Evolutionary conservation across 2,113 vertebrate genomes (phyloP), one percentile per base, ranked within the genome.

Genomic region (Leucopternis melanops): DNA sequence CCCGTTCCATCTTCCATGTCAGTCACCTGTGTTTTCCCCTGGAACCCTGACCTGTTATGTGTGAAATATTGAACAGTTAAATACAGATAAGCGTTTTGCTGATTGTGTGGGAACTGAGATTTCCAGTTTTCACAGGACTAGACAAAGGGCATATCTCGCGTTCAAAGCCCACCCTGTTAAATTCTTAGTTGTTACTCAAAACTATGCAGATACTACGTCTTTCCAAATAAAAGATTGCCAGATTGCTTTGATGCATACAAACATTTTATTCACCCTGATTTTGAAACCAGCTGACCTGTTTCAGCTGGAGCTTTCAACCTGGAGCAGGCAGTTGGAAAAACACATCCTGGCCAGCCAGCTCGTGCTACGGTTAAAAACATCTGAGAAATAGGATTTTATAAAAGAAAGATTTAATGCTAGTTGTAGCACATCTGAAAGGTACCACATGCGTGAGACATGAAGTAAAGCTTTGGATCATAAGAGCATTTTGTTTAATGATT

Each of bases 111-210:
- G 54, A 55, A 34, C 31, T 21, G 55, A 57, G 52, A n/a, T 47
- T 32, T 32, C 44, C 63, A 10, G 15, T 29, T 72, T 79, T 17
- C 32, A 42, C 40, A 50, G 59, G 11, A 11, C 31, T 50, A 26
- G 57, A 38, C 45, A 7, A 84, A 92, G 21, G 27, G 20, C 13
- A 5, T 6, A 10, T 26, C 84, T 81, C 0, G 0, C 14, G 19
- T 69, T 69, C 49, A 52, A 13, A 80, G 81, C 14, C 54, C 26
- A 8, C 57, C 66, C 42, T 42, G 59, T 31, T 86, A 13, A 81
- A 81, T 84, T 81, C 83, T 44, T 65, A 67, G 58, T 20, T 0
- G 0, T 57, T 73, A 36, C 55, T 77, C 50, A 20, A 23, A 94
- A 29, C 61, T 29, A 6, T 45, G 65, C 72, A 70, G 66, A 10